phyloP scores from a whole-genome alignment of 2,113 vertebrate species.

The Gracilinanus agilis region DNA sequence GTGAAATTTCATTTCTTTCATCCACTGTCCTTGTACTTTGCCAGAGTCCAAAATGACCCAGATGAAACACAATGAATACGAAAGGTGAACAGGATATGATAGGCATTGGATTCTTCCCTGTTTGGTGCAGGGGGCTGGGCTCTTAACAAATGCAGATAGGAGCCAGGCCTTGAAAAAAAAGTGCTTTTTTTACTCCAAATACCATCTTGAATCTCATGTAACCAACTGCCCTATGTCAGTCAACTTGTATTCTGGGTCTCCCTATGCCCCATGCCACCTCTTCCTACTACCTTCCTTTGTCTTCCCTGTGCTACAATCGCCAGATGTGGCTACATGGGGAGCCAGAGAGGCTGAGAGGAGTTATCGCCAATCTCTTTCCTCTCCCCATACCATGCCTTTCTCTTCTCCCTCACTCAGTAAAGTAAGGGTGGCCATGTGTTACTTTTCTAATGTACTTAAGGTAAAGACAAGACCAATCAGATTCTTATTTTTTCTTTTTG shows the following conservation, averaged over 20 bases:
- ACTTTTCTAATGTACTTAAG: background rate
- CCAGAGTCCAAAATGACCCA: background rate
- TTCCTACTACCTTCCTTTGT: background rate
- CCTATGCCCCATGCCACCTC: no score
- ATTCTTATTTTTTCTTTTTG: background rate
- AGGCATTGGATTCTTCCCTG: background rate
- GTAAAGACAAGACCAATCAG: background rate
- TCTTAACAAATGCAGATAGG: background rate
- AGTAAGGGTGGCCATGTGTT: background rate
- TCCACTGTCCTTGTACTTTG: conserved; percentile 1
- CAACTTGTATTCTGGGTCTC: background rate
- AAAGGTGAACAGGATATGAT: background rate
- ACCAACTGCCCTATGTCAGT: background rate
- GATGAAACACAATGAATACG: background rate
- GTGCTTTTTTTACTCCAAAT: background rate
- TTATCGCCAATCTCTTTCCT: background rate
- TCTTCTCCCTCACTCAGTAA: background rate
- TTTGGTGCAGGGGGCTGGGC: background rate
- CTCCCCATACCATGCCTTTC: background rate
- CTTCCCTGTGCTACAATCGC: background rate
- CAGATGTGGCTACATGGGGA: background rate
- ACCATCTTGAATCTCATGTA: background rate
- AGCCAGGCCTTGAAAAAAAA: background rate
- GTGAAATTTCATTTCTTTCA: conserved; percentile 19
- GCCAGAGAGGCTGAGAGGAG: background rate